Evolutionary conservation across 2,888 invertebrate species (phyloP).

Genomic region (Epiperipatus broadwayi): DNA sequence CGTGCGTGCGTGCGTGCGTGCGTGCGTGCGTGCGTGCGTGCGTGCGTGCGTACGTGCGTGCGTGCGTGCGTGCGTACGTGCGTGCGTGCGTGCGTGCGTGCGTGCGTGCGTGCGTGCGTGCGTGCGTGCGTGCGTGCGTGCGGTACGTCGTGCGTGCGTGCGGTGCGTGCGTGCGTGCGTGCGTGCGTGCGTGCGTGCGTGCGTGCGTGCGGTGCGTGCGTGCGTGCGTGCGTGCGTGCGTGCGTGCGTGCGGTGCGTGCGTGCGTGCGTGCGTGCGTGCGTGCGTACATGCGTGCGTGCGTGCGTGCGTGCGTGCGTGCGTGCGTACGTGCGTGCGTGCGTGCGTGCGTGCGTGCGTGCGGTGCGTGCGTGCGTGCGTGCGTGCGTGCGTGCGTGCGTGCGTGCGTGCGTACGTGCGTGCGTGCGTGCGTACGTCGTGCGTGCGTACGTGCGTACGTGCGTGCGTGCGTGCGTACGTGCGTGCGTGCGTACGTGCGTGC

Average conservation of each 20-base stretch:
- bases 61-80: conserved; percentile 12
- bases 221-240: conserved; percentile 1
- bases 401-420: conserved; percentile 6
- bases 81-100: conserved; percentile 12
- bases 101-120: conserved; percentile 12
- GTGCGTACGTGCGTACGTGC: conserved; percentile 11
- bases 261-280: conserved; percentile 11
- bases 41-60: conserved; percentile 11
- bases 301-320: conserved; percentile 12
- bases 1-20: conserved; percentile 12
- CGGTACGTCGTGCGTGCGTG: too few species aligned
- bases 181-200: too few species aligned
- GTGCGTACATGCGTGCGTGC: conserved; percentile 11
- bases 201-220: too few species aligned
- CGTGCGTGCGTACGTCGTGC: too few species aligned
- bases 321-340: conserved; percentile 11
- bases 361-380: too few species aligned
- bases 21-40: conserved; percentile 12
- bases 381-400: background rate
- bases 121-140: conserved; percentile 12
- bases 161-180: too few species aligned
- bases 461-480: conserved; percentile 8
- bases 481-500: conserved; percentile 5
- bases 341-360: too few species aligned
- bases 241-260: too few species aligned